Base-by-base conservation (phyloP, 2,888 invertebrate species). In the Sinotaia quadrata region DNA sequence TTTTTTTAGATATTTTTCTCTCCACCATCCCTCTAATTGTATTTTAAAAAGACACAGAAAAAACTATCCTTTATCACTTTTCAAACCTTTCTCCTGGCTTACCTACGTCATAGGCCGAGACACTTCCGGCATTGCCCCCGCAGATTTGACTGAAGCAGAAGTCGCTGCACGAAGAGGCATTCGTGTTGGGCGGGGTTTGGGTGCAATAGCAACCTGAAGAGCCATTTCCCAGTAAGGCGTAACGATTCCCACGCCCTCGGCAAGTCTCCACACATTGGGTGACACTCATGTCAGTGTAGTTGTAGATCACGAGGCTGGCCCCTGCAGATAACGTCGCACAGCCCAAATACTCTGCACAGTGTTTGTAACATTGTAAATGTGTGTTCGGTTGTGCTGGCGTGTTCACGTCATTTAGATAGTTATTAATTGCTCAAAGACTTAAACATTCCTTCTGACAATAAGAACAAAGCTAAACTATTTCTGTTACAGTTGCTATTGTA, bases 181-280 rank as follows among this genome's bases (percentile, higher is more conserved):
- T 12, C 10, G 12, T 10, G 21, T 2, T 8, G 2, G 63, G 54
- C 37, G 15, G 0, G 18, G n/a, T 12, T 12, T 1, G 5, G 21
- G 63, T 21, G 33, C 56, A 65, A 44, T 24, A 44, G 44, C 65
- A 56, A 10, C 65, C 29, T 31, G 7, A 44, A 24, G 56, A 47
- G 8, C 15, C 7, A 24, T 2, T 37, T 41, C 31, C 31, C 15
- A 65, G 56, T 31, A 37, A 21, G 1, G 65, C 56, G 56, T 44
- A 65, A n/a, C 31, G 41, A 31, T 12, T 31, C 10, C 44, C 1
- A 21, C 34, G 54, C 5, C 33, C 65, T 12, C 65, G 31, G 29
- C 65, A 65, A 5, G 56, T 31, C 33, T 65, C 65, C n/a, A 56
- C 65, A 21, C 65, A 65, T 56, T 65, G 65, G 29, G 41, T 54